Evolutionary conservation across 2,888 invertebrate genomes (phyloP).

Genomic region (Clunio marinus): DNA sequence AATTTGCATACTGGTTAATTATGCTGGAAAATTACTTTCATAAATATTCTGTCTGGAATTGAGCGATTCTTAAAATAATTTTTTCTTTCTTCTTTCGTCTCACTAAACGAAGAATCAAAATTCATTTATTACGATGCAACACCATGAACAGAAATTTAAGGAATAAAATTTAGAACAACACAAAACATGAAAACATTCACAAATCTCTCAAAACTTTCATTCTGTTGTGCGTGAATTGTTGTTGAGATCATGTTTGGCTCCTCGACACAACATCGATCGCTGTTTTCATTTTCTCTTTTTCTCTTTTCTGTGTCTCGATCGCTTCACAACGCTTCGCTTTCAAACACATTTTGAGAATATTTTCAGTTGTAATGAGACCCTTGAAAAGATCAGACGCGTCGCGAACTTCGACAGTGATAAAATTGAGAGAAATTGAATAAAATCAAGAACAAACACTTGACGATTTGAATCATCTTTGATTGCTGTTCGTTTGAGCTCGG

Average conservation of each 20-base stretch:
- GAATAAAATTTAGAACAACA: too few relatives aligned
- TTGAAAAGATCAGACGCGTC: neutral
- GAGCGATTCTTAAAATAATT: too few relatives aligned
- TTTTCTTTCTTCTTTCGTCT: too few relatives aligned
- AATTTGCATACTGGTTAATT: too few relatives aligned
- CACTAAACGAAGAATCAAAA: too few relatives aligned
- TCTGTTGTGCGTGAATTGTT: neutral
- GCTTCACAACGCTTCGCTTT: neutral
- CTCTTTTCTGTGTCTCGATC: too few relatives aligned
- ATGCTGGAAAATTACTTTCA: too few relatives aligned
- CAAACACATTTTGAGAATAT: neutral
- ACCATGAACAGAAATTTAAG: too few relatives aligned
- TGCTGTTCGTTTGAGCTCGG: neutral
- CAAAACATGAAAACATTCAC: too few relatives aligned
- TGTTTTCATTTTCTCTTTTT: conserved; percentile 9
- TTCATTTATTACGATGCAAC: too few relatives aligned
- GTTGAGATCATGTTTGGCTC: neutral
- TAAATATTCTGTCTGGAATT: too few relatives aligned
- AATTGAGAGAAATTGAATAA: neutral
- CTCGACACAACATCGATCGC: neutral
- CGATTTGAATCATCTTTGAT: neutral
- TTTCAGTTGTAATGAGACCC: neutral
- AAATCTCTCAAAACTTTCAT: neutral
- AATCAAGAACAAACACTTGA: neutral
- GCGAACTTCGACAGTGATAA: neutral